These are phyloP conservation scores for Lepidonotus clava DNA, from an alignment of 2,888 invertebrate species.

Conservation along the genomic window DNA sequence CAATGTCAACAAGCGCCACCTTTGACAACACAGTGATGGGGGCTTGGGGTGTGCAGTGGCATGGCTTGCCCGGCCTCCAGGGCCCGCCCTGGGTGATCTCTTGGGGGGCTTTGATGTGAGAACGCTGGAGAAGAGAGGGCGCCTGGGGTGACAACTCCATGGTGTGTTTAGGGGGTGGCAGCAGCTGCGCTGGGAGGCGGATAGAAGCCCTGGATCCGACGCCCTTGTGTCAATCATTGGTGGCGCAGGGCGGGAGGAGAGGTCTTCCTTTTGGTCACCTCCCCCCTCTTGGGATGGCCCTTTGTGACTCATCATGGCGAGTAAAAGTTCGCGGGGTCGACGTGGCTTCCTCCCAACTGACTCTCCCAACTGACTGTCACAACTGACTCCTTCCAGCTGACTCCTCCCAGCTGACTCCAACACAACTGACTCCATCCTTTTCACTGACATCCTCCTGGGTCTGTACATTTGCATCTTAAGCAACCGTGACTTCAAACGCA, in stretches of 20 bases:
- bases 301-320: conserved; percentile 12
- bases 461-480: too few relatives aligned
- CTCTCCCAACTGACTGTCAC: too few relatives aligned
- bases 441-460: too few relatives aligned
- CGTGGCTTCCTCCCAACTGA: too few relatives aligned
- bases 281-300: background rate
- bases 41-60: background rate
- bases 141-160: background rate
- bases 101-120: conserved; percentile 36
- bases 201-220: conserved; percentile 13
- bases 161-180: background rate
- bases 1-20: conserved; percentile 24
- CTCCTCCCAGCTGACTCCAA: too few relatives aligned
- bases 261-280: background rate
- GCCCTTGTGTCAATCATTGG: conserved; percentile 11
- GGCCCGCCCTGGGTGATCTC: conserved; percentile 6
- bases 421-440: too few relatives aligned
- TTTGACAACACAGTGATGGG: background rate
- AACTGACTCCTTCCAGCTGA: too few relatives aligned
- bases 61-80: conserved; percentile 1
- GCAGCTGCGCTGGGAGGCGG: background rate
- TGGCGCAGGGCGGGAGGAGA: background rate
- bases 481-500: too few relatives aligned
- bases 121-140: background rate
- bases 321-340: background rate